phyloP scores from a whole-genome alignment of 2,797 vertebrate genomes.

The Tiaroga cobitis region DNA sequence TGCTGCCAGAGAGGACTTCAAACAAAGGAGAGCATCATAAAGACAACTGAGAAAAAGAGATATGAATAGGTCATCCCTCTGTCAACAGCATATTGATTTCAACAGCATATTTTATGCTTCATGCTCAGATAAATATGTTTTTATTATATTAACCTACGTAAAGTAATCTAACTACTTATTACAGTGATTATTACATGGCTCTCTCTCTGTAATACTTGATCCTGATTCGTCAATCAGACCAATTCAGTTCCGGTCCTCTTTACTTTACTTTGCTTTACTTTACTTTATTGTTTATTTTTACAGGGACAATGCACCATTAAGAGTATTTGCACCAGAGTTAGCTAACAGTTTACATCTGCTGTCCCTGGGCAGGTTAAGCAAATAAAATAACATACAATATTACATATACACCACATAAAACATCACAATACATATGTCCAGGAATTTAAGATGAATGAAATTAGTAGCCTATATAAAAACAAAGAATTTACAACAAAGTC shows the following conservation, averaged over 20 bases:
- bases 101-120: not conserved
- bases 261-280: too few relatives aligned
- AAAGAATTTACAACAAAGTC: too few relatives aligned
- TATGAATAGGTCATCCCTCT: slow-evolving; percentile 22
- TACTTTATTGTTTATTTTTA: too few relatives aligned
- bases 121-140: not conserved
- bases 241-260: not conserved
- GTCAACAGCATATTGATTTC: not conserved
- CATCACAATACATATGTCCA: too few relatives aligned
- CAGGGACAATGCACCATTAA: too few relatives aligned
- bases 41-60: slow-evolving; percentile 66
- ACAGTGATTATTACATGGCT: not conserved
- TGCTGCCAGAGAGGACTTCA: slow-evolving; percentile 57
- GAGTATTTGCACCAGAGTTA: too few relatives aligned
- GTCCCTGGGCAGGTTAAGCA: too few relatives aligned
- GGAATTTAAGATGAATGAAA: too few relatives aligned
- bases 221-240: not conserved
- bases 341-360: too few relatives aligned
- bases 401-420: too few relatives aligned
- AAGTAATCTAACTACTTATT: not conserved
- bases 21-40: slow-evolving; percentile 61
- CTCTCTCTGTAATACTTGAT: not conserved
- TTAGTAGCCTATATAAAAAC: too few relatives aligned
- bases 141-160: not conserved
- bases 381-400: too few relatives aligned